phyloP scores from a whole-genome alignment of 2,113 vertebrate species.

The Actenoides hombroni region DNA sequence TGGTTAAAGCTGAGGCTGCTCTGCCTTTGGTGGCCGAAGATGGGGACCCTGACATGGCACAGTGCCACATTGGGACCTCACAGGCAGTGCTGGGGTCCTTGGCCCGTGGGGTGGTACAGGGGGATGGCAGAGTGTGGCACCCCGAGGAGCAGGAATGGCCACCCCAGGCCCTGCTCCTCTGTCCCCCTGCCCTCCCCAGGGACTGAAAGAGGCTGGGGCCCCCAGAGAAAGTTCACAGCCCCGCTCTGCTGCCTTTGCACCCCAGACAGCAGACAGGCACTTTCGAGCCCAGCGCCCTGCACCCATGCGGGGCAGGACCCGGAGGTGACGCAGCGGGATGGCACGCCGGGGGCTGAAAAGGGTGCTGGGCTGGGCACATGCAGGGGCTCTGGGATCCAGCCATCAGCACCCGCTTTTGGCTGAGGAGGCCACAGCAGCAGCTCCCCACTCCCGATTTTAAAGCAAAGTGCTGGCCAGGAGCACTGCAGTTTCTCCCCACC shows the following conservation, averaged over 20 bases:
- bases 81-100: fast-evolving
- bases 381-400: background rate
- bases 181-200: fast-evolving
- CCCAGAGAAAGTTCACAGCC: background rate
- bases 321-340: background rate
- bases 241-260: fast-evolving
- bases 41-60: background rate
- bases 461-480: background rate
- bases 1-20: background rate
- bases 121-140: fast-evolving
- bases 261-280: background rate
- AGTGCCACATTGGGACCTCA: fast-evolving
- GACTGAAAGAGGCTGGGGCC: background rate
- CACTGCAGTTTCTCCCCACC: background rate
- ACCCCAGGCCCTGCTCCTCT: background rate
- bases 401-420: fast-evolving
- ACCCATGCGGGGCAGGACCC: slow-evolving; percentile 20
- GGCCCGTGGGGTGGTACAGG: background rate
- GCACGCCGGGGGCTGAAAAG: background rate
- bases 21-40: background rate
- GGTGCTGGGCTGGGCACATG: background rate
- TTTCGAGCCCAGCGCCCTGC: background rate
- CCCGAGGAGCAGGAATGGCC: fast-evolving
- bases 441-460: background rate
- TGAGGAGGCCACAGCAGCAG: background rate